Evolutionary conservation across 2,888 invertebrate species (phyloP).

Genomic region (Pyrgus malvae): DNA sequence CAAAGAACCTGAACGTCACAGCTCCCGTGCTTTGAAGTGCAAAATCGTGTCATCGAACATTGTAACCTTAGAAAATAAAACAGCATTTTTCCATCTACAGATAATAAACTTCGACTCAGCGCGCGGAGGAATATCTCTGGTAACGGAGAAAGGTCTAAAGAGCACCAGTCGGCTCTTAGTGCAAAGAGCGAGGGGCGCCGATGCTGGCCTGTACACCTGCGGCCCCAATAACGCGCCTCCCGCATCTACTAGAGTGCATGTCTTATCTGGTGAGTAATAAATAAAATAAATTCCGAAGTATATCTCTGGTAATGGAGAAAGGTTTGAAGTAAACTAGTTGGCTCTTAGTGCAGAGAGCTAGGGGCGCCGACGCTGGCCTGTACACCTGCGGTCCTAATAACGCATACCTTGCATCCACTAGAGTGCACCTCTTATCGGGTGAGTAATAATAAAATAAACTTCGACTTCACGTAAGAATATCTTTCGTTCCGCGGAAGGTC

Average conservation of each 20-base stretch:
- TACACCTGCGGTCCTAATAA: conserved; percentile 94
- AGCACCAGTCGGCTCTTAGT: conserved; percentile 92
- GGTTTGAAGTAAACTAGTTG: conserved; percentile 91
- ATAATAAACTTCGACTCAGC: conserved; percentile 95
- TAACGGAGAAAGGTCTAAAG: conserved; percentile 91
- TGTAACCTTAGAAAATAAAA: too few relatives aligned
- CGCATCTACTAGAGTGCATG: conserved; percentile 90
- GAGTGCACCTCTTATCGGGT: conserved; percentile 94
- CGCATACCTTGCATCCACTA: conserved; percentile 88
- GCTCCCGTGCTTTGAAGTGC: too few relatives aligned
- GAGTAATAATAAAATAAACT: conserved; percentile 31
- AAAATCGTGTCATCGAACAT: too few relatives aligned
- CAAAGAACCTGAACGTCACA: too few relatives aligned
- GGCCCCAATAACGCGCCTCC: conserved; percentile 92
- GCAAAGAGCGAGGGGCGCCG: conserved; percentile 89
- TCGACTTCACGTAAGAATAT: conserved; percentile 91
- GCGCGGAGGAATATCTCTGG: conserved; percentile 92
- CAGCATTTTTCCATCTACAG: conserved; percentile 62
- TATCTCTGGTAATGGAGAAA: conserved; percentile 93
- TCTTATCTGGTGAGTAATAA: conserved; percentile 86
- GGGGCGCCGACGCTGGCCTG: conserved; percentile 89
- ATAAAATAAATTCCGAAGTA: conserved; percentile 43
- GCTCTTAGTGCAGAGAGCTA: conserved; percentile 90
- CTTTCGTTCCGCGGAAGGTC: conserved; percentile 93
- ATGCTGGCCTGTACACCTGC: conserved; percentile 93